Conservation (phyloP, 2,888 invertebrate genomes). For the Phengaris arion region DNA sequence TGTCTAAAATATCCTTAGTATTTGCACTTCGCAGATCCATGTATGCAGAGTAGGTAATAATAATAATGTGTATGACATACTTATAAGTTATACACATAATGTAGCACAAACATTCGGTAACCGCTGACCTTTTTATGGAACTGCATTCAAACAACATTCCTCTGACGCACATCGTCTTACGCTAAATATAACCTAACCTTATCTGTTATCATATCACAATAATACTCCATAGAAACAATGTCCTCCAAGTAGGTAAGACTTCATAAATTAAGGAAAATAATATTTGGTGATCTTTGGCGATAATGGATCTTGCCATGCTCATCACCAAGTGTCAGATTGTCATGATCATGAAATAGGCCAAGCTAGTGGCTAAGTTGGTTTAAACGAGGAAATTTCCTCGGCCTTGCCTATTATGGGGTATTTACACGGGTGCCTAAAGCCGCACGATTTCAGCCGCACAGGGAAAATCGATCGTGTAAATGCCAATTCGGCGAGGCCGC, state of each 20-base stretch:
- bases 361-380: no score
- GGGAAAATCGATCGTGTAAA: no score
- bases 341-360: no score
- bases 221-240: not conserved
- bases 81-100: not conserved
- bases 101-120: conserved; percentile 12
- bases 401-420: no score
- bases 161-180: conserved; percentile 17
- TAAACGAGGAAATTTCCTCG: no score
- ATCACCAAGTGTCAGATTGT: no score
- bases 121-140: conserved; percentile 16
- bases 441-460: no score
- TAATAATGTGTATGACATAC: not conserved
- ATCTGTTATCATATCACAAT: not conserved
- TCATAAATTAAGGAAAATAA: not conserved
- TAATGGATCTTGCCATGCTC: no score
- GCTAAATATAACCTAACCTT: conserved; percentile 1
- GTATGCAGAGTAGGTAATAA: not conserved
- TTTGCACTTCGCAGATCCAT: not conserved
- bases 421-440: no score
- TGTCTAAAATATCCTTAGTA: not conserved
- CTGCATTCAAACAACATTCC: conserved; percentile 27
- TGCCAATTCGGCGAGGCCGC: no score
- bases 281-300: not conserved
- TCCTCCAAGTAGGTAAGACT: not conserved